These are phyloP conservation scores for Drosophila nebulosa DNA, from an alignment of 1,140 invertebrate genomes.

Conservation along the genomic window DNA sequence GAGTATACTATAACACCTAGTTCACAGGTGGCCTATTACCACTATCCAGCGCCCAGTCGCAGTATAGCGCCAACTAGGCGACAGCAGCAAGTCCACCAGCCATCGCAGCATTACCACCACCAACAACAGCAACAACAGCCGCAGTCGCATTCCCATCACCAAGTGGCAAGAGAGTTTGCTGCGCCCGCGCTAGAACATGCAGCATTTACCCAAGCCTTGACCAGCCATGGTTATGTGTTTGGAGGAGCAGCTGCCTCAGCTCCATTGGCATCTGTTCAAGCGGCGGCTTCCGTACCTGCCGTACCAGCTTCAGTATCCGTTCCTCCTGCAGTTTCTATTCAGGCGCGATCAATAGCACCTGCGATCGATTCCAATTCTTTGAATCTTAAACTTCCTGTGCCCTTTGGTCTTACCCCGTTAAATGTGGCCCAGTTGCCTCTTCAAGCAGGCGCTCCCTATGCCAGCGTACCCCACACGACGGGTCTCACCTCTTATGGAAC, in stretches of 20 bases:
- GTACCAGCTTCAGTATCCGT: background rate
- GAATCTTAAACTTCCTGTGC: slow-evolving; percentile 71
- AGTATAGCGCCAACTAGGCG: background rate
- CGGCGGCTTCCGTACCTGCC: slow-evolving; percentile 7
- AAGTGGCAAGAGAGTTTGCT: slow-evolving; percentile 48
- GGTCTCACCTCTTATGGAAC: slow-evolving; percentile 74
- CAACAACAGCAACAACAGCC: background rate
- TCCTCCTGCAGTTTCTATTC: background rate
- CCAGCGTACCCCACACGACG: slow-evolving; percentile 55
- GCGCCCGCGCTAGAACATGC: slow-evolving; percentile 66
- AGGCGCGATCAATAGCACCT: slow-evolving; percentile 31
- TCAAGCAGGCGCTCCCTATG: slow-evolving; percentile 69
- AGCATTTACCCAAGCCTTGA: slow-evolving; percentile 69
- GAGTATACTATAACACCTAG: slow-evolving; percentile 60
- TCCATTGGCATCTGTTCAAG: background rate
- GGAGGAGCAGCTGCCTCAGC: slow-evolving; percentile 40
- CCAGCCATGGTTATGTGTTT: slow-evolving; percentile 64
- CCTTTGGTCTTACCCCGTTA: slow-evolving; percentile 63
- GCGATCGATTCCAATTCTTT: slow-evolving; percentile 50
- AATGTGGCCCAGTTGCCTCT: slow-evolving; percentile 69
- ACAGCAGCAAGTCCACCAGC: slow-evolving; percentile 4
- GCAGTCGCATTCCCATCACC: slow-evolving; percentile 23
- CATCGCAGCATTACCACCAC: background rate
- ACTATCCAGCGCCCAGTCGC: slow-evolving; percentile 57
- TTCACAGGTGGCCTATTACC: slow-evolving; percentile 64